Base-by-base conservation (phyloP, 2,888 invertebrate species). In the Cinara cedri region DNA sequence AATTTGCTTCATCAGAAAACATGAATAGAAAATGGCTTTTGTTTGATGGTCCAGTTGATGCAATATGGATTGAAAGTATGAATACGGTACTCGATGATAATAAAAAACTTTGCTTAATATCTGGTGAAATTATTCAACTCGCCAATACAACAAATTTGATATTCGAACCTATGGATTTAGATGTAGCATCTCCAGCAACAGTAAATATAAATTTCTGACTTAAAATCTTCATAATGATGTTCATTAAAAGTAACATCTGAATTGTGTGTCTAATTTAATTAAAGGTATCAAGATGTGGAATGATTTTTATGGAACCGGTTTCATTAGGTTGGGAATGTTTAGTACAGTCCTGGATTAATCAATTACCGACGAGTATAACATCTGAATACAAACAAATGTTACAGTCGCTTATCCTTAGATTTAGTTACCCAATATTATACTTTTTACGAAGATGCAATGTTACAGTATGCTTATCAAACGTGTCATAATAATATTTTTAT, bases 61-160 rank as follows among this genome's bases (percentile, higher is more conserved):
- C 96, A 8, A 93, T 96, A 13, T 98, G 97, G 97, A 96, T 97
- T 83, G 97, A 98, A 87, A 96, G 96, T 87, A 93, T 98, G 91
- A 97, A 98, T 86, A 97, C 97, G 0, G 93, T 93, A 71, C 88
- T 98, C 11, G 97, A 98, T 85, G 97, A 97, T 85, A 97, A 96
- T 86, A 96, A 96, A 87, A 97, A 97, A 86, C 89, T 97, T 26
- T 97, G 97, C 84, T 88, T 98, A 80, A 97, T 96, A 95, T 97
- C 97, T 66, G 98, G 98, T 1, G 97, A 98, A 88, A 96, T 97
- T 82, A 97, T 97, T 81, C 96, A 96, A 85, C 88, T 98, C 81
- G 92, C 96, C 0, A 90, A 91, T 42, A 92, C 93, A 0, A 97
- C 96, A 16, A 97, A 95, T 87, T 87, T 97, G 68, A 90, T 98